Percentiles rank a stretch among this genome's conserved stretches.
phyloP scores from a whole-genome alignment of 2,113 vertebrate genomes.

The Sylvietta virens region DNA sequence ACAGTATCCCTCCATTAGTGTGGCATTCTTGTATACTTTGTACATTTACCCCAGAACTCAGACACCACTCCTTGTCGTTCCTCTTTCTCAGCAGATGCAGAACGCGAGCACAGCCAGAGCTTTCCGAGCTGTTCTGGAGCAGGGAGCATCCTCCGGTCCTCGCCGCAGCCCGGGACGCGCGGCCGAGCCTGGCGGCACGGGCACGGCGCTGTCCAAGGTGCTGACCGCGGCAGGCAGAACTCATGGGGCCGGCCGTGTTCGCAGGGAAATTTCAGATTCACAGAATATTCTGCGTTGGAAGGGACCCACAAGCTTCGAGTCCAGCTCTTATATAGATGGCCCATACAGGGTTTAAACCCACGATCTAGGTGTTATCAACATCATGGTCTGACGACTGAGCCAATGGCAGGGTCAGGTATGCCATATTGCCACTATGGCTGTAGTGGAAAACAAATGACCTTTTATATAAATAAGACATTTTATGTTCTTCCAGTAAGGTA shows the following conservation, averaged over 20 bases:
- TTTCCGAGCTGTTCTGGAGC: accelerated
- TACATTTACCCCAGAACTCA: too few relatives aligned
- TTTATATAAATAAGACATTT: not conserved
- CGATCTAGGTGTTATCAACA: not conserved
- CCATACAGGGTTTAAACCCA: not conserved
- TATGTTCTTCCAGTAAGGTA: not conserved
- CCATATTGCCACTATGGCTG: accelerated
- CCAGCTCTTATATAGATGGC: not conserved
- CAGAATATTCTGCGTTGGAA: not conserved
- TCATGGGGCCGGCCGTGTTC: accelerated
- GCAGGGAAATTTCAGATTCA: accelerated
- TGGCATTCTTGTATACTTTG: accelerated
- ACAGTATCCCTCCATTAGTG: accelerated
- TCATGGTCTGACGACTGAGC: not conserved
- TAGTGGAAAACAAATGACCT: accelerated
- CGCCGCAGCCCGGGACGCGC: not conserved
- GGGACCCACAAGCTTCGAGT: not conserved
- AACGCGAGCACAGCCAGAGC: accelerated
- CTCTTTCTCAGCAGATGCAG: accelerated
- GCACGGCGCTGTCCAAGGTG: not conserved
- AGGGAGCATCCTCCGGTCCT: accelerated
- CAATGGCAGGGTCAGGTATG: not conserved
- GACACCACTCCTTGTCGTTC: not conserved
- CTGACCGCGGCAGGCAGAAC: accelerated
- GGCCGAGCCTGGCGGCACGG: not conserved